Evolutionary conservation across 2,113 vertebrate genomes (phyloP).

Genomic region (Dinomys branickii): DNA sequence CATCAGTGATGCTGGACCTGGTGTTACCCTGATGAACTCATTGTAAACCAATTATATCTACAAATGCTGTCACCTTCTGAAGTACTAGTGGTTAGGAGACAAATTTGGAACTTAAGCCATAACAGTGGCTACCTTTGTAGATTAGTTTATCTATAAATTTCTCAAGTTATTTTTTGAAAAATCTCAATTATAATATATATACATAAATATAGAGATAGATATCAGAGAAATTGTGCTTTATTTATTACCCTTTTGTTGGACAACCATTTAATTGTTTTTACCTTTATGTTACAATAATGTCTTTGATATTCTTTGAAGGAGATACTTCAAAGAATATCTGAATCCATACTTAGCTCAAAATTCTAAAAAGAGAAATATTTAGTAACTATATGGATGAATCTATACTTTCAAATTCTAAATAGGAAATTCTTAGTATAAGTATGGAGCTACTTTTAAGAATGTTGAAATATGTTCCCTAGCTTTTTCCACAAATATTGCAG

Average conservation of each 20-base stretch:
- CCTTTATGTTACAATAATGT: background rate
- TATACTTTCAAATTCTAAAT: background rate
- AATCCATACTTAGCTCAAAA: background rate
- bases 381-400: background rate
- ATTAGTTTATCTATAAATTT: background rate
- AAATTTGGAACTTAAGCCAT: background rate
- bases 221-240: background rate
- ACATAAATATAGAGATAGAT: background rate
- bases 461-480: background rate
- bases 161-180: background rate
- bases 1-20: background rate
- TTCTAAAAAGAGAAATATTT: background rate
- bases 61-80: background rate
- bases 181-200: background rate
- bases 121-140: background rate
- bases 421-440: background rate
- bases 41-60: background rate
- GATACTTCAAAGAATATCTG: background rate
- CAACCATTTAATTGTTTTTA: background rate
- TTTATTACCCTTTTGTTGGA: background rate
- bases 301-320: background rate
- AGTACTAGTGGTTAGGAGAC: background rate
- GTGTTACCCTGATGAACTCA: background rate
- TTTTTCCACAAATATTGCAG: background rate
- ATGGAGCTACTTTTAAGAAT: background rate